Conservation (phyloP, 2,888 invertebrate genomes). For the Sinentomon sp. region DNA sequence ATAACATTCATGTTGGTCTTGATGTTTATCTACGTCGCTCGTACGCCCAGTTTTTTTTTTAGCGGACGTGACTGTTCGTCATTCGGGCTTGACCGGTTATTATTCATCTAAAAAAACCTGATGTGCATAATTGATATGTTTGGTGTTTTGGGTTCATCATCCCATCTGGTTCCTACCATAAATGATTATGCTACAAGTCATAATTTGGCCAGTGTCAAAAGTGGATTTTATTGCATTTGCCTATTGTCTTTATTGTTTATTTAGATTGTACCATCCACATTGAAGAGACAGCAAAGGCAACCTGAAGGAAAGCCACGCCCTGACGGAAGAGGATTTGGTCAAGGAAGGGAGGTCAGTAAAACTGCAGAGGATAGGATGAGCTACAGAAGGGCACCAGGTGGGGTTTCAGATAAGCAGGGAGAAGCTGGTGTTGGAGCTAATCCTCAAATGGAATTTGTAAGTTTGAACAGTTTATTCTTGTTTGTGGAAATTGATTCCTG, state of each 20-base stretch:
- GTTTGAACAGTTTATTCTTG: slow-evolving; percentile 17
- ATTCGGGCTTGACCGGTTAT: too few species aligned
- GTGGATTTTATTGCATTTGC: neutral
- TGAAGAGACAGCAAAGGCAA: slow-evolving; percentile 65
- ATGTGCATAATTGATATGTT: too few species aligned
- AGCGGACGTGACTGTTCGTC: too few species aligned
- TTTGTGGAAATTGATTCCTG: too few species aligned
- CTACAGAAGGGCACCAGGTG: slow-evolving; percentile 42
- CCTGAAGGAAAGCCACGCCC: slow-evolving; percentile 58
- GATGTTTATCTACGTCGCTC: too few species aligned
- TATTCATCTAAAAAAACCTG: too few species aligned
- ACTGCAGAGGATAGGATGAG: slow-evolving; percentile 54
- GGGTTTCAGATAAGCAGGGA: slow-evolving; percentile 65
- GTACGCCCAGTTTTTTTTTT: too few species aligned
- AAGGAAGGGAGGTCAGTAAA: too few species aligned
- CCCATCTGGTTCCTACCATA: too few species aligned
- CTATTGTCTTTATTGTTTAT: slow-evolving; percentile 5
- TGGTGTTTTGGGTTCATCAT: too few species aligned
- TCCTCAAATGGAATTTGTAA: slow-evolving; percentile 68
- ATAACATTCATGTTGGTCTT: too few species aligned
- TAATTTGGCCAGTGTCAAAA: neutral
- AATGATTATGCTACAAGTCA: neutral
- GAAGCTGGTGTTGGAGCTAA: slow-evolving; percentile 89
- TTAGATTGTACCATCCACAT: slow-evolving; percentile 79
- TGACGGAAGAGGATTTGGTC: slow-evolving; percentile 33